These are phyloP conservation scores for Melanotaenia nigrans DNA, from an alignment of 2,797 vertebrate species.

Conservation along the genomic window DNA sequence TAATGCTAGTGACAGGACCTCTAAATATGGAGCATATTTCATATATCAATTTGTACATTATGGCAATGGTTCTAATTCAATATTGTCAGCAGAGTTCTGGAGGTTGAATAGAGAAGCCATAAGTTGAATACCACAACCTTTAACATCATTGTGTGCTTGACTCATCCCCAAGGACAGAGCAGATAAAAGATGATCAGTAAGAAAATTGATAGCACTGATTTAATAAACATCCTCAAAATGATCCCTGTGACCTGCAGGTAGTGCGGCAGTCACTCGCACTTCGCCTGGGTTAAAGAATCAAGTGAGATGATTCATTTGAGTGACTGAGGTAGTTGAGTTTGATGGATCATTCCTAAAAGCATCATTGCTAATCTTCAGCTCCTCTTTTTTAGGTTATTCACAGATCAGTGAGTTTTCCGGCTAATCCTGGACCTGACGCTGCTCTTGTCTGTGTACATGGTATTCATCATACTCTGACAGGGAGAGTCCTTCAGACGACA, in stretches of 20 bases:
- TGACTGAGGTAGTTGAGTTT: constrained; percentile 99
- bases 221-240: constrained; percentile 85
- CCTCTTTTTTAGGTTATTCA: constrained; percentile 99
- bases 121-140: constrained; percentile 82
- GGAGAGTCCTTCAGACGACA: constrained; percentile 99
- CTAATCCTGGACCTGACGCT: constrained; percentile 99
- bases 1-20: constrained; percentile 58
- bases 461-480: constrained; percentile 99
- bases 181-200: constrained; percentile 86
- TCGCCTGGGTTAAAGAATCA: constrained; percentile 91
- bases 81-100: constrained; percentile 65
- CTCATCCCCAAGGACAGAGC: constrained; percentile 82
- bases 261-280: constrained; percentile 86
- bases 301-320: constrained; percentile 99
- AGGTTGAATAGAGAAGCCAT: constrained; percentile 74
- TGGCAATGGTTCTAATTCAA: constrained; percentile 69
- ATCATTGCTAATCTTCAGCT: constrained; percentile 99
- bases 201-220: constrained; percentile 86
- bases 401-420: constrained; percentile 99
- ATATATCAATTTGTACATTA: constrained; percentile 65
- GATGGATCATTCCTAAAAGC: constrained; percentile 99
- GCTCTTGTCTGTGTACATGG: constrained; percentile 99
- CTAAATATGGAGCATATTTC: constrained; percentile 61
- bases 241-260: constrained; percentile 83
- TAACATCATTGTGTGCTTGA: constrained; percentile 82